A percentile compares a stretch with the other conserved stretches of the same genome.
Evolutionary conservation across 2,888 invertebrate species (phyloP).

Genomic region (Beris morrisii): DNA sequence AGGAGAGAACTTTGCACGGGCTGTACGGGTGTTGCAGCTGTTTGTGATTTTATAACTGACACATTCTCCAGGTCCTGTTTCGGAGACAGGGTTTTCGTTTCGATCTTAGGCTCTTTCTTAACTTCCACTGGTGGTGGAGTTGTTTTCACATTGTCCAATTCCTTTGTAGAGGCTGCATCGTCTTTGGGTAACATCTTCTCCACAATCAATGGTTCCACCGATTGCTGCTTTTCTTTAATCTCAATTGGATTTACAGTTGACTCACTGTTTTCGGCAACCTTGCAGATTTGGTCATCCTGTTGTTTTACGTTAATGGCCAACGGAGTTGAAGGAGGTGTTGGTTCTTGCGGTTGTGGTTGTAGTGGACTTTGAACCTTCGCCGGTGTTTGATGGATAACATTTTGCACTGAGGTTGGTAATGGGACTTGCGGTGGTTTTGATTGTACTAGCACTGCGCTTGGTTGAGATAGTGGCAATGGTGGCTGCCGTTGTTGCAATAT

Average conservation of each 20-base stretch:
- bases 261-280: not conserved
- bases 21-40: slow-evolving; percentile 35
- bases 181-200: not conserved
- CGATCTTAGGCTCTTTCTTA: slow-evolving; percentile 11
- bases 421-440: not conserved
- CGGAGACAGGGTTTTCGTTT: slow-evolving; percentile 22
- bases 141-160: not conserved
- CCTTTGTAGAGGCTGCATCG: not conserved
- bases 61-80: slow-evolving; percentile 27
- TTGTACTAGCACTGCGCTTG: not conserved
- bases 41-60: slow-evolving; percentile 34
- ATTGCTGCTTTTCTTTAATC: no score
- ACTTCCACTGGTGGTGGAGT: slow-evolving; percentile 1
- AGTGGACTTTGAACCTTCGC: slow-evolving; percentile 25
- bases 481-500: slow-evolving; percentile 13
- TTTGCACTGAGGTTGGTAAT: not conserved
- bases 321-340: not conserved
- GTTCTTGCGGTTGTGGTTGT: slow-evolving; percentile 19
- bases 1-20: slow-evolving; percentile 45
- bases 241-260: not conserved
- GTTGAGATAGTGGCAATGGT: not conserved
- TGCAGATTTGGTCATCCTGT: slow-evolving; percentile 4
- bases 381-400: slow-evolving; percentile 1
- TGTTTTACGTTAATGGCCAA: not conserved
- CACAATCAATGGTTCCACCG: no score